Conservation (phyloP, 2,888 invertebrate genomes). For the Pollenia griseotomentosa region DNA sequence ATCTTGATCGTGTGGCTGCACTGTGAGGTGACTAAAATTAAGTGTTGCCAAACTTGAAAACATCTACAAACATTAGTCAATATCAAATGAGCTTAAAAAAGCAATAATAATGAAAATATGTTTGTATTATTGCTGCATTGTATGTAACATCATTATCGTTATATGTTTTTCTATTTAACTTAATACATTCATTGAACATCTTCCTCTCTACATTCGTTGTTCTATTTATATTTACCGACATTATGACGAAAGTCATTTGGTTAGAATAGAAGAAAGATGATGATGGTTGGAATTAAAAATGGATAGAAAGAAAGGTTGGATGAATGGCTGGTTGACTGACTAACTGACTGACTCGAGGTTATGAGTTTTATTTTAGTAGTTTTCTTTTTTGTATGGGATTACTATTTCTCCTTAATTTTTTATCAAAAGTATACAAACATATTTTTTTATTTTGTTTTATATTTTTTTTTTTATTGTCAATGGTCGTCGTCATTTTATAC, state of each 20-base stretch:
- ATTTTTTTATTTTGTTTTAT: neutral
- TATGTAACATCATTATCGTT: constrained; percentile 21
- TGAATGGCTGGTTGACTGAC: constrained; percentile 3
- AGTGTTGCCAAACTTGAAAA: no score
- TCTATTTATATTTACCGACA: constrained; percentile 49
- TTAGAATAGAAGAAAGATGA: constrained; percentile 29
- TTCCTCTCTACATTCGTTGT: constrained; percentile 25
- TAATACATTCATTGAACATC: neutral
- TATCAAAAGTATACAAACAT: no score
- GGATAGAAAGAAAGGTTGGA: constrained; percentile 6
- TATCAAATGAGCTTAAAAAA: no score
- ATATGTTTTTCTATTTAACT: neutral
- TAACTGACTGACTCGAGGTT: constrained; percentile 12
- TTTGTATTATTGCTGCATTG: neutral
- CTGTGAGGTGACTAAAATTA: no score
- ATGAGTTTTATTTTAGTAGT: neutral
- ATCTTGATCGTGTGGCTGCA: no score
- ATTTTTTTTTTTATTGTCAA: neutral
- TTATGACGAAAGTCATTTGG: constrained; percentile 9
- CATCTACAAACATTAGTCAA: no score
- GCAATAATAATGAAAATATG: neutral
- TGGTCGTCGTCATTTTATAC: constrained; percentile 41
- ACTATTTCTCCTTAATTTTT: neutral
- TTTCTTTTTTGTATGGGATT: neutral
- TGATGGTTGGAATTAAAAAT: constrained; percentile 3